A percentile compares a stretch with the other conserved stretches of the same genome.
Conservation (phyloP, 2,888 invertebrate species). For the Nephrotoma appendiculata region DNA sequence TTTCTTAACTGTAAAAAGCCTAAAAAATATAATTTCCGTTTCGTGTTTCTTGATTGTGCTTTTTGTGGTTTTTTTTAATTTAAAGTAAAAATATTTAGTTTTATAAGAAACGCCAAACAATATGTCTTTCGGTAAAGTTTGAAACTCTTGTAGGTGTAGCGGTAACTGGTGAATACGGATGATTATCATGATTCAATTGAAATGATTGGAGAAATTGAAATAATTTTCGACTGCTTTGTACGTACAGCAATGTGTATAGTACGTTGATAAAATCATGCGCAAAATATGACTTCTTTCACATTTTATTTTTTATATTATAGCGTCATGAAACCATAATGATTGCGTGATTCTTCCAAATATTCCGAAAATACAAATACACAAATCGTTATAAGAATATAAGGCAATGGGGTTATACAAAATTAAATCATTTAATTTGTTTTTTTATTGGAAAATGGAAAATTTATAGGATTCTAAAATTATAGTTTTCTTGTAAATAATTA, state of each 20-base stretch:
- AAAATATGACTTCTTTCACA: background rate
- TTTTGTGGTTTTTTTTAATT: background rate
- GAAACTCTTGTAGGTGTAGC: background rate
- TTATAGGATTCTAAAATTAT: background rate
- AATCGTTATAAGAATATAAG: background rate
- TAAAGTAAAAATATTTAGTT: background rate
- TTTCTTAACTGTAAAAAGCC: background rate
- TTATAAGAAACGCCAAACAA: background rate
- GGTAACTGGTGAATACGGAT: no score
- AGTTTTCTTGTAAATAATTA: background rate
- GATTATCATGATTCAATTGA: background rate
- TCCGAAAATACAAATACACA: background rate
- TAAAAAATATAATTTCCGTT: background rate
- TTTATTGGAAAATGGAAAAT: background rate
- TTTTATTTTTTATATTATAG: background rate
- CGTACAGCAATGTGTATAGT: background rate
- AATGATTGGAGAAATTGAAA: background rate
- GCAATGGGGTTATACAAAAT: background rate
- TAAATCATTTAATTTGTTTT: background rate
- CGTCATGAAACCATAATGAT: background rate
- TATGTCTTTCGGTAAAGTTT: background rate
- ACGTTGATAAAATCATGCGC: background rate
- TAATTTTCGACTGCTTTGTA: background rate
- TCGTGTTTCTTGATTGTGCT: background rate
- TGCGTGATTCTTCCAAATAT: background rate